Evolutionary conservation across 2,888 invertebrate genomes (phyloP).

Genomic region (Diadromus collaris): DNA sequence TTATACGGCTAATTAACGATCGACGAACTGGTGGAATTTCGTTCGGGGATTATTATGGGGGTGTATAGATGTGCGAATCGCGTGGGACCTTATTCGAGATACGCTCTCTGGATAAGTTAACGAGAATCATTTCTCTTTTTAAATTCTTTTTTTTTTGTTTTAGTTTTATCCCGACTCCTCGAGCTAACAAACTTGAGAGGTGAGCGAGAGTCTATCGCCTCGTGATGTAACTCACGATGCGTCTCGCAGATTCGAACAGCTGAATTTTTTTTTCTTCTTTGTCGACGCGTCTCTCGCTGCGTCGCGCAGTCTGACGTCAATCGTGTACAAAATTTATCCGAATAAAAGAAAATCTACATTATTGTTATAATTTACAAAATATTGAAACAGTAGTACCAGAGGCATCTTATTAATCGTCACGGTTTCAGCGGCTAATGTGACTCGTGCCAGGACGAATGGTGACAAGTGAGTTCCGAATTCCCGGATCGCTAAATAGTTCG

Average conservation of each 20-base stretch:
- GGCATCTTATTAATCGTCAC: conserved; percentile 31
- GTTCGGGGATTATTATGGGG: conserved; percentile 19
- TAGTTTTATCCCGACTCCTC: conserved; percentile 41
- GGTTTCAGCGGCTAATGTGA: conserved; percentile 53
- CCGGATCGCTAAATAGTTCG: background rate
- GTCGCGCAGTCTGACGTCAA: conserved; percentile 41
- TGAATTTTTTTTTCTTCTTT: conserved; percentile 36
- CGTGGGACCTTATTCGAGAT: background rate
- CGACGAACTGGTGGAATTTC: conserved; percentile 44
- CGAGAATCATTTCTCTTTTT: conserved; percentile 21
- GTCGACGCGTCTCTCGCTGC: conserved; percentile 20
- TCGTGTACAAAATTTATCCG: conserved; percentile 10
- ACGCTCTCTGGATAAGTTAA: conserved; percentile 41
- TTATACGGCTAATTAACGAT: conserved; percentile 46
- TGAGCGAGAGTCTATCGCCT: conserved; percentile 30
- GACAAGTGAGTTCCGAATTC: conserved; percentile 17
- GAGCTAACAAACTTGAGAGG: conserved; percentile 20
- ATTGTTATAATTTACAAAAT: conserved; percentile 33
- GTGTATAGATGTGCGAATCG: background rate
- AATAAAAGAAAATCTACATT: conserved; percentile 22
- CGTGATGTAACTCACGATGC: conserved; percentile 39
- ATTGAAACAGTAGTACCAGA: background rate
- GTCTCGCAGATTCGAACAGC: conserved; percentile 51
- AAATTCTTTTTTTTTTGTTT: background rate
- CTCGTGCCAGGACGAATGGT: conserved; percentile 33